Conservation (phyloP, 2,797 vertebrate species). For the Channa striata region DNA sequence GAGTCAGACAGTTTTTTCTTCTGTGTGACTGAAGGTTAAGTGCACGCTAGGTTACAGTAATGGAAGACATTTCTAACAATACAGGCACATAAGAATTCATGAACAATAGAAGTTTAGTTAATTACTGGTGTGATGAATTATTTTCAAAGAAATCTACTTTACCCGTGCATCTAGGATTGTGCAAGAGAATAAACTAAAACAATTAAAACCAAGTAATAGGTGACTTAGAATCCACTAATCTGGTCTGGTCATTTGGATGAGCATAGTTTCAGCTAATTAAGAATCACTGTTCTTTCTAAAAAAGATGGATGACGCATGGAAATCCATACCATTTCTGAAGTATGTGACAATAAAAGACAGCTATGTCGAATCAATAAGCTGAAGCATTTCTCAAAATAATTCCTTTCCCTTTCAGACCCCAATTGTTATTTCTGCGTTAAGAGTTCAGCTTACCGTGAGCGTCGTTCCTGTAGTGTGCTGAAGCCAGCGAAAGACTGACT, state of each 20-base stretch:
- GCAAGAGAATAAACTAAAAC: too few relatives aligned
- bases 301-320: neutral
- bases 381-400: neutral
- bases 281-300: neutral
- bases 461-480: slow-evolving; percentile 95
- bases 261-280: neutral
- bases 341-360: neutral
- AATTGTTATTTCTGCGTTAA: slow-evolving; percentile 23
- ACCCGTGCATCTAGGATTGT: too few relatives aligned
- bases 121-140: neutral
- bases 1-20: too few relatives aligned
- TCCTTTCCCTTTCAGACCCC: neutral
- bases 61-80: too few relatives aligned
- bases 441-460: slow-evolving; percentile 88
- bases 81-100: too few relatives aligned
- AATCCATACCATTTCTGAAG: neutral
- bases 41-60: too few relatives aligned
- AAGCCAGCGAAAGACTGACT: slow-evolving; percentile 99
- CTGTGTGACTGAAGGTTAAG: too few relatives aligned
- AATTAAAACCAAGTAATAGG: neutral
- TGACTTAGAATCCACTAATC: neutral
- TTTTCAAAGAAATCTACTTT: too few relatives aligned
- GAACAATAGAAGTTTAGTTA: neutral
- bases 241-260: neutral
- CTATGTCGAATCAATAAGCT: neutral